A percentile compares a stretch with the other conserved stretches of the same genome.
Conservation (phyloP, 2,113 vertebrate species). For the Triplophysa siluroides region DNA sequence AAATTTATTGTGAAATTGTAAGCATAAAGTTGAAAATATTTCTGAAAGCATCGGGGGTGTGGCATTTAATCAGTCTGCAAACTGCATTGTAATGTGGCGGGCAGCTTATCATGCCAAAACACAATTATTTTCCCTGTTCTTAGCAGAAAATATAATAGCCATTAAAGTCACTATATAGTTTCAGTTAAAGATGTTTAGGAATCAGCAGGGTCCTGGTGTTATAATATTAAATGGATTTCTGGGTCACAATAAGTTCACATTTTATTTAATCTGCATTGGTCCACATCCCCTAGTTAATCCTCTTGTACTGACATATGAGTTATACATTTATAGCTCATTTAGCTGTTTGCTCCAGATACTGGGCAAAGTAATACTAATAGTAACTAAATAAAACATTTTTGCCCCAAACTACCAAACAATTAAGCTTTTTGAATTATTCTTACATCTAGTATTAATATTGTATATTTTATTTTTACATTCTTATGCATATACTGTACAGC, state of each 20-base stretch:
- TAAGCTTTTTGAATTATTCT: too few relatives aligned
- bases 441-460: too few relatives aligned
- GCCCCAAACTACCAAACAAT: too few relatives aligned
- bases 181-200: too few relatives aligned
- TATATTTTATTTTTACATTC: too few relatives aligned
- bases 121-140: neutral
- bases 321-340: conserved; percentile 16
- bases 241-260: too few relatives aligned
- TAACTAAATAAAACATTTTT: too few relatives aligned
- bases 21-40: conserved; percentile 7
- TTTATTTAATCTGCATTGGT: neutral
- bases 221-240: too few relatives aligned
- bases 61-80: neutral
- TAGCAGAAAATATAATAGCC: neutral
- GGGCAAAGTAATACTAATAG: too few relatives aligned
- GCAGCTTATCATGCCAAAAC: neutral
- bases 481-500: too few relatives aligned
- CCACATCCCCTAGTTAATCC: too few relatives aligned
- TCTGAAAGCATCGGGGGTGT: neutral
- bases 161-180: neutral
- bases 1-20: neutral
- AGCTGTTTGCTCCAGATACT: conserved; percentile 26
- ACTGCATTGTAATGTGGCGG: neutral
- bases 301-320: neutral
- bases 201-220: too few relatives aligned